Conservation (phyloP, 2,888 invertebrate genomes). For the Synergus itoensis region DNA sequence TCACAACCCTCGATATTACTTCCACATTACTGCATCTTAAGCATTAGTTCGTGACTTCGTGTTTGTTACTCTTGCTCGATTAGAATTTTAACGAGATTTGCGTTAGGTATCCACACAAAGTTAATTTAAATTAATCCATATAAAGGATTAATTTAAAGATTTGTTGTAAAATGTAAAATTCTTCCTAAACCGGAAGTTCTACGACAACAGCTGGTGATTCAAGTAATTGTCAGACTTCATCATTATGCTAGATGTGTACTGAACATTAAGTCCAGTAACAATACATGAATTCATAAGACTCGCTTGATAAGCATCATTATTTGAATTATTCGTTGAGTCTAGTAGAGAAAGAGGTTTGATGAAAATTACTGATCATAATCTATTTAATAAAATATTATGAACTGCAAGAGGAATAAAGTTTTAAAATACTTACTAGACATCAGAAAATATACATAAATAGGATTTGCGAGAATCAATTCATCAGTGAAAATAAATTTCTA, state of each 20-base stretch:
- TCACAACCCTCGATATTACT: background rate
- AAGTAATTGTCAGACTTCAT: background rate
- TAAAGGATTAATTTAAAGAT: background rate
- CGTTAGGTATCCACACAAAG: background rate
- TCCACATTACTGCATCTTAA: background rate
- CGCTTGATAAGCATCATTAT: background rate
- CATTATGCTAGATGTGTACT: background rate
- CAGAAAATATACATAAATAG: no score
- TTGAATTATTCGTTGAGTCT: no score
- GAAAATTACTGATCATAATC: background rate
- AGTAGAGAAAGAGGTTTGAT: background rate
- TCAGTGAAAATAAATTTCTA: background rate
- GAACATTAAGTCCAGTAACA: background rate
- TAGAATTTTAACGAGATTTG: background rate
- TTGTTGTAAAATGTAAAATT: background rate
- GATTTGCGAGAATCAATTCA: no score
- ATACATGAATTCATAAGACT: background rate
- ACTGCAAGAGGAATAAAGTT: no score
- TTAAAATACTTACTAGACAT: background rate
- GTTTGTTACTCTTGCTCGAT: background rate
- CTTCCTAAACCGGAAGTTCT: background rate
- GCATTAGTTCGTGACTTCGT: background rate
- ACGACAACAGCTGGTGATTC: background rate
- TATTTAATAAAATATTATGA: no score
- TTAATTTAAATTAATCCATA: no score